Conservation (phyloP, 1,140 invertebrate genomes). For the Heliconius hewitsoni region DNA sequence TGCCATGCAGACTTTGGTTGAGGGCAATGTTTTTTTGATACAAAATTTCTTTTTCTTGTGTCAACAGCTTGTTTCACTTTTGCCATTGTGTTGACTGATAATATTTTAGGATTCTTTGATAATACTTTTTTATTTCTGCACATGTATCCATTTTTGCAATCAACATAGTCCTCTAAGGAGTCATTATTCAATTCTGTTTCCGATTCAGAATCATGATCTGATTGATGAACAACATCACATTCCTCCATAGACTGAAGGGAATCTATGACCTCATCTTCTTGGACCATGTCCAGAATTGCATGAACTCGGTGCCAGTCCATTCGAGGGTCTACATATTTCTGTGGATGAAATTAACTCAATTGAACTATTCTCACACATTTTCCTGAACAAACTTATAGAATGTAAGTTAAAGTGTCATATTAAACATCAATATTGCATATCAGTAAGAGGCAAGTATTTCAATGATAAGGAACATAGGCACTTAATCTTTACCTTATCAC, state of each 20-base stretch:
- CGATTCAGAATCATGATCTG: slow-evolving; percentile 73
- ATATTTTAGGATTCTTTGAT: slow-evolving; percentile 56
- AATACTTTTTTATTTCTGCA: slow-evolving; percentile 61
- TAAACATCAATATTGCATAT: slow-evolving; percentile 38
- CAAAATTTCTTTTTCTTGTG: slow-evolving; percentile 51
- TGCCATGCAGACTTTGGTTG: slow-evolving; percentile 74
- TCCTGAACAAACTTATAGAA: slow-evolving; percentile 27
- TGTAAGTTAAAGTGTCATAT: slow-evolving; percentile 46
- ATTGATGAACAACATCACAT: slow-evolving; percentile 65
- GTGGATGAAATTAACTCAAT: slow-evolving; percentile 78
- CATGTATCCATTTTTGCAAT: slow-evolving; percentile 64
- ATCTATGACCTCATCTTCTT: slow-evolving; percentile 76
- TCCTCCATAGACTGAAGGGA: slow-evolving; percentile 70
- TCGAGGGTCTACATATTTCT: slow-evolving; percentile 78
- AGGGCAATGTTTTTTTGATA: slow-evolving; percentile 46
- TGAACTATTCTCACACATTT: slow-evolving; percentile 66
- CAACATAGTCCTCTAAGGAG: slow-evolving; percentile 57
- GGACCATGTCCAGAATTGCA: slow-evolving; percentile 77
- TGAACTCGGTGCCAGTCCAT: slow-evolving; percentile 79
- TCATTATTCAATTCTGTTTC: slow-evolving; percentile 61
- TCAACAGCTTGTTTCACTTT: slow-evolving; percentile 47
- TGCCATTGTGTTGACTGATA: slow-evolving; percentile 38
- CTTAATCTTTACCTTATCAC: slow-evolving; percentile 80
- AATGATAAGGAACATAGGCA: slow-evolving; percentile 52
- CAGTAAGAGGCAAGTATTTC: slow-evolving; percentile 17